These are phyloP conservation scores for Cynodonichthys magdalenae DNA, from an alignment of 2,797 vertebrate species.

Conservation along the genomic window DNA sequence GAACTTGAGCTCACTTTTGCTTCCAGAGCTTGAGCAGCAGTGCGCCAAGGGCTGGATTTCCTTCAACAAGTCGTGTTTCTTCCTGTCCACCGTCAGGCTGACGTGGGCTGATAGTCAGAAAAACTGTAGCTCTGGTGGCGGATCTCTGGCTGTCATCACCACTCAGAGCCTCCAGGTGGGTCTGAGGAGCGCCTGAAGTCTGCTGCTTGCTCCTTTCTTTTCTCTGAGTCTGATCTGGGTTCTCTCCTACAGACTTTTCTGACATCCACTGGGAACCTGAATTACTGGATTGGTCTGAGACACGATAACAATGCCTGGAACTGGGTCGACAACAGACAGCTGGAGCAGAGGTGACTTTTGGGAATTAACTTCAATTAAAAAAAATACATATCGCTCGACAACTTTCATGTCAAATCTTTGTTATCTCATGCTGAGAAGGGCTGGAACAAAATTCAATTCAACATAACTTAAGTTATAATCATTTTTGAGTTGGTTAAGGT, in stretches of 20 bases:
- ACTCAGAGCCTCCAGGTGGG: constrained; percentile 64
- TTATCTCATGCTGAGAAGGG: not conserved
- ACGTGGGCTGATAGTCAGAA: constrained; percentile 66
- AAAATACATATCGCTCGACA: too few species aligned
- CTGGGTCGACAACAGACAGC: constrained; percentile 65
- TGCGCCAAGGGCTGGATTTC: constrained; percentile 63
- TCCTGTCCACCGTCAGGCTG: constrained; percentile 57
- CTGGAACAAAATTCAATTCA: not conserved
- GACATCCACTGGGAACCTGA: constrained; percentile 25
- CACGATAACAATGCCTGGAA: constrained; percentile 35
- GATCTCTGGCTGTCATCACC: constrained; percentile 67
- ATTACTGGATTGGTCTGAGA: constrained; percentile 80
- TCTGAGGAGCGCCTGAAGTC: not conserved
- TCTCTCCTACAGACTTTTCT: constrained; percentile 66
- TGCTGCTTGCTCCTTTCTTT: not conserved
- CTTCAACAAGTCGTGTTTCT: constrained; percentile 63
- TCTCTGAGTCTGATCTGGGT: not conserved
- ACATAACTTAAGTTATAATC: not conserved
- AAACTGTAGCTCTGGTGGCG: constrained; percentile 62
- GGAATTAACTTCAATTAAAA: not conserved
- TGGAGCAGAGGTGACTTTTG: constrained; percentile 52
- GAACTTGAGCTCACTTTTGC: not conserved
- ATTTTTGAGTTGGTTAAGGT: not conserved
- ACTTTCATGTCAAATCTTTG: not conserved
- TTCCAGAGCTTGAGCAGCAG: constrained; percentile 3